phyloP scores from a whole-genome alignment of 2,888 invertebrate species.

The Subacronicta megacephala region DNA sequence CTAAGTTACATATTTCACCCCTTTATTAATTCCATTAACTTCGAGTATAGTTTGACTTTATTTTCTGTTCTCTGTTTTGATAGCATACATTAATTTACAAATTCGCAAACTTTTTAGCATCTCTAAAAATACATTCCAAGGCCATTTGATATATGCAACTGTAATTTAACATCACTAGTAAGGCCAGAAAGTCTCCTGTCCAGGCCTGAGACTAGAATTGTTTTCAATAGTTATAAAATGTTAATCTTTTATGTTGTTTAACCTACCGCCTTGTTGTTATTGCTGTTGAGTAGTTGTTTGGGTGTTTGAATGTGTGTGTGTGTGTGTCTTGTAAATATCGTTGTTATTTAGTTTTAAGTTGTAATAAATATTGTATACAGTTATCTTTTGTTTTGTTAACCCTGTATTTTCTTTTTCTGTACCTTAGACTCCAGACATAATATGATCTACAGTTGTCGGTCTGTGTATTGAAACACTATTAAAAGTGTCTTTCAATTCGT shows the following conservation, averaged over 20 bases:
- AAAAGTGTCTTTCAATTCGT: too few relatives aligned
- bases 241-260: slow-evolving; percentile 12
- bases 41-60: too few relatives aligned
- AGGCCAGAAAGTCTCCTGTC: not conserved
- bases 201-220: not conserved
- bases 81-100: too few relatives aligned
- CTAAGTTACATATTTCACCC: not conserved
- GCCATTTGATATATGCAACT: not conserved
- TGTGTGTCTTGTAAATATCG: slow-evolving; percentile 62
- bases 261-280: slow-evolving; percentile 45
- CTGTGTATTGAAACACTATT: too few relatives aligned
- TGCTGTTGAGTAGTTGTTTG: slow-evolving; percentile 39
- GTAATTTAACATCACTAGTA: not conserved
- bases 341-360: slow-evolving; percentile 67
- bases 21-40: not conserved
- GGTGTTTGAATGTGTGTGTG: slow-evolving; percentile 48
- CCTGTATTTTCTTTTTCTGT: too few relatives aligned
- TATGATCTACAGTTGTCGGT: too few relatives aligned
- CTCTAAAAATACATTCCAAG: not conserved
- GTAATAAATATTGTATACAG: slow-evolving; percentile 51
- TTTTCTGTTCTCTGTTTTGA: too few relatives aligned
- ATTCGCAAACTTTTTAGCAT: too few relatives aligned
- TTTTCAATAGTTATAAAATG: slow-evolving; percentile 13
- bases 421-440: too few relatives aligned
- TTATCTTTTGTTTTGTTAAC: slow-evolving; percentile 21